phyloP scores from a whole-genome alignment of 2,113 vertebrate genomes.

The Rhagologus leucostigma region DNA sequence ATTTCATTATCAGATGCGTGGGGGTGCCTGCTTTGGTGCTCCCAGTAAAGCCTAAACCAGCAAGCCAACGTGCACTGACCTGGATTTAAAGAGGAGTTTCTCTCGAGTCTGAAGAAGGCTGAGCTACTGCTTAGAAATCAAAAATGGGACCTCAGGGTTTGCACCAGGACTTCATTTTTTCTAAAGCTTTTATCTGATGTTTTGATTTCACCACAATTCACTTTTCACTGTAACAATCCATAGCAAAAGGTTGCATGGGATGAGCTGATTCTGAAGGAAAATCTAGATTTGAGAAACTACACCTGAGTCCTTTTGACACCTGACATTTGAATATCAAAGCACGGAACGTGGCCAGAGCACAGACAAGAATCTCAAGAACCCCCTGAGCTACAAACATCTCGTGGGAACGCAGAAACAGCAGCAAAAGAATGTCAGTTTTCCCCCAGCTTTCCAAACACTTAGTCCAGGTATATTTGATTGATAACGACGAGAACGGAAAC shows the following conservation, averaged over 20 bases:
- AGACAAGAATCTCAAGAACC: background rate
- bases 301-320: background rate
- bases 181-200: background rate
- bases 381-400: background rate
- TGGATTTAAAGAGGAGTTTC: background rate
- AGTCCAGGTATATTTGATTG: background rate
- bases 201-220: background rate
- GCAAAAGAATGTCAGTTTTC: background rate
- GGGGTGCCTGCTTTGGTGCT: background rate
- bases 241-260: background rate
- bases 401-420: background rate
- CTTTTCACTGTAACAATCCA: background rate
- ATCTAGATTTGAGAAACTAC: background rate
- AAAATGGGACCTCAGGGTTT: background rate
- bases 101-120: background rate
- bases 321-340: background rate
- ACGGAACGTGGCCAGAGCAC: background rate
- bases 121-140: background rate
- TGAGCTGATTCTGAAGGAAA: background rate
- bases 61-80: fast-evolving
- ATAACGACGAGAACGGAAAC: background rate
- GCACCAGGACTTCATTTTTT: background rate
- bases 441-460: background rate
- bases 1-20: fast-evolving
- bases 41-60: background rate